Conservation (phyloP, 2,888 invertebrate genomes). For the Byasa hedistus region DNA sequence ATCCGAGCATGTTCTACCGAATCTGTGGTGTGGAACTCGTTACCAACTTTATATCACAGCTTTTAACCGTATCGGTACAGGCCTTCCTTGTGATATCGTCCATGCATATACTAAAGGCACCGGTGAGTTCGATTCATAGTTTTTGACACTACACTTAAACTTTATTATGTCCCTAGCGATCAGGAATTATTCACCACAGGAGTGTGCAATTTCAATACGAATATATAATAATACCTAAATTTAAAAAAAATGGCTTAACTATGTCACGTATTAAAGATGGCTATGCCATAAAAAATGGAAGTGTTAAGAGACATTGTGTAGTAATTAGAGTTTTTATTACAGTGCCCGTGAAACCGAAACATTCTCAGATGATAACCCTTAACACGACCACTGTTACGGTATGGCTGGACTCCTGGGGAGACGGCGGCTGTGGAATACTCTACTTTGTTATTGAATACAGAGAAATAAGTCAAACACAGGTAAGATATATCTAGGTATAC, state of each 20-base stretch:
- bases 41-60: constrained; percentile 94
- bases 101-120: constrained; percentile 91
- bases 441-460: constrained; percentile 92
- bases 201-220: too few species aligned
- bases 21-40: constrained; percentile 92
- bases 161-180: background rate
- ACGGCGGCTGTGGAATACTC: constrained; percentile 92
- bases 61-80: constrained; percentile 94
- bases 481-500: constrained; percentile 35
- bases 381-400: constrained; percentile 92
- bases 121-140: constrained; percentile 63
- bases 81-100: constrained; percentile 92
- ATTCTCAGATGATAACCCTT: constrained; percentile 89
- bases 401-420: constrained; percentile 93
- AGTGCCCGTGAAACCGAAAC: constrained; percentile 89
- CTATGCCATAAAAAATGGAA: too few species aligned
- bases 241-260: too few species aligned
- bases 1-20: constrained; percentile 88
- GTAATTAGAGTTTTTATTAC: constrained; percentile 27
- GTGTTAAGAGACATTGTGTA: background rate
- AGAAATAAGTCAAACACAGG: constrained; percentile 80
- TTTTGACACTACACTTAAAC: background rate
- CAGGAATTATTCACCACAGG: too few species aligned
- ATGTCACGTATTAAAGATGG: too few species aligned
- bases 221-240: too few species aligned